Evolutionary conservation across 2,797 vertebrate species (phyloP).

Genomic region (Dermochelys coriacea): DNA sequence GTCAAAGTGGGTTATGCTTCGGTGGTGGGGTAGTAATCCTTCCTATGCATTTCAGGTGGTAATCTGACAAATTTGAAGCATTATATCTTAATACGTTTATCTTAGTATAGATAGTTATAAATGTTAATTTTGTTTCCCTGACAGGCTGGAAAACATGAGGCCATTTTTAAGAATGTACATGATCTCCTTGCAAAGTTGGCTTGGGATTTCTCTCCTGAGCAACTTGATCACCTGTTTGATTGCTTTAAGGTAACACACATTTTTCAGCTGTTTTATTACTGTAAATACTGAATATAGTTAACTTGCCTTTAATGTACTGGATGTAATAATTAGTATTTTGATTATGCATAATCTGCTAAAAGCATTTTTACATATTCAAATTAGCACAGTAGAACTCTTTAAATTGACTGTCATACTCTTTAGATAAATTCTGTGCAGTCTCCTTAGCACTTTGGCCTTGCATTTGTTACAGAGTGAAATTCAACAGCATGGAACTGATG

Average conservation of each 20-base stretch:
- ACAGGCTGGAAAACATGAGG: slow-evolving; percentile 98
- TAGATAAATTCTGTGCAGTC: no score
- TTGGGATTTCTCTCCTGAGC: slow-evolving; percentile 99
- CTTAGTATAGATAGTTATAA: neutral
- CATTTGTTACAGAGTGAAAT: no score
- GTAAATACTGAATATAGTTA: neutral
- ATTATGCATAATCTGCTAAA: neutral
- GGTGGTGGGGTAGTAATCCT: neutral
- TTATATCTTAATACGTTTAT: neutral
- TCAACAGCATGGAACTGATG: no score
- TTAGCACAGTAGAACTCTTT: neutral
- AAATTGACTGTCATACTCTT: neutral
- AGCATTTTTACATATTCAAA: neutral
- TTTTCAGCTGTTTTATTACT: slow-evolving; percentile 6
- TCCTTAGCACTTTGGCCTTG: no score
- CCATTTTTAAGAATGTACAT: slow-evolving; percentile 99
- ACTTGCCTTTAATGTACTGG: neutral
- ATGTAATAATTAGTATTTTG: neutral
- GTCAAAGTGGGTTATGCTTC: neutral
- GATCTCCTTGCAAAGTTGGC: slow-evolving; percentile 98
- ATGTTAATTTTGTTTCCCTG: slow-evolving; percentile 26
- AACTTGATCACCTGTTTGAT: slow-evolving; percentile 99
- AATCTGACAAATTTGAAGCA: neutral
- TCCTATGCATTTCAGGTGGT: neutral
- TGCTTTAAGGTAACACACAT: slow-evolving; percentile 93